A percentile compares a stretch with the other conserved stretches of the same genome.
phyloP scores from a whole-genome alignment of 2,113 vertebrate species.

The Zeus faber region DNA sequence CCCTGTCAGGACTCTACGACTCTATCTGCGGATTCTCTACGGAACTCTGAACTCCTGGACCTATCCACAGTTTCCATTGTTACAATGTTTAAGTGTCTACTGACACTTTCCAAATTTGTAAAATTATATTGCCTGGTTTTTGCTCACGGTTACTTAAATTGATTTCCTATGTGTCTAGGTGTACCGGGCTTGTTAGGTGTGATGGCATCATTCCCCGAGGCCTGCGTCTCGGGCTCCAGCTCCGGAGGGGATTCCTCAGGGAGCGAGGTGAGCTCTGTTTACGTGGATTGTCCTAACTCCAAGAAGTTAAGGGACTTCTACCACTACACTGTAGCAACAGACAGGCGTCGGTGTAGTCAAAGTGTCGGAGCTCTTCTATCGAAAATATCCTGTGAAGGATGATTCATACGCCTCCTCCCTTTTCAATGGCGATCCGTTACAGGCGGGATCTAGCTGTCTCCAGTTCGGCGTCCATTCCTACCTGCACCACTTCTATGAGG shows the following conservation, averaged over 20 bases:
- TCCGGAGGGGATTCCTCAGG: conserved; percentile 60
- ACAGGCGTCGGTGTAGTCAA: too few relatives aligned
- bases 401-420: too few relatives aligned
- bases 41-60: too few relatives aligned
- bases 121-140: too few relatives aligned
- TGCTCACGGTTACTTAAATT: neutral
- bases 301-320: neutral
- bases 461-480: conserved; percentile 93
- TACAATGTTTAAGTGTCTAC: neutral
- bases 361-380: too few relatives aligned
- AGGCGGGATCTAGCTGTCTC: conserved; percentile 59
- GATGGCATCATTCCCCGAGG: conserved; percentile 86
- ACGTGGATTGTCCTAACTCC: too few relatives aligned
- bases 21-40: too few relatives aligned
- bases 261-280: conserved; percentile 65
- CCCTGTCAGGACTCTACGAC: too few relatives aligned
- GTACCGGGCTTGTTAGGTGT: conserved; percentile 73
- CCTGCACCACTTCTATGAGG: conserved; percentile 96
- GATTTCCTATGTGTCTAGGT: conserved; percentile 11
- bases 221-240: conserved; percentile 68
- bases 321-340: too few relatives aligned
- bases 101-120: too few relatives aligned
- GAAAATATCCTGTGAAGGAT: too few relatives aligned
- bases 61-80: too few relatives aligned
- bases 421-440: neutral